Evolutionary conservation across 2,113 vertebrate species (phyloP), one percentile per base, ranked within the genome.

Genomic region (Toxotes chatareus): DNA sequence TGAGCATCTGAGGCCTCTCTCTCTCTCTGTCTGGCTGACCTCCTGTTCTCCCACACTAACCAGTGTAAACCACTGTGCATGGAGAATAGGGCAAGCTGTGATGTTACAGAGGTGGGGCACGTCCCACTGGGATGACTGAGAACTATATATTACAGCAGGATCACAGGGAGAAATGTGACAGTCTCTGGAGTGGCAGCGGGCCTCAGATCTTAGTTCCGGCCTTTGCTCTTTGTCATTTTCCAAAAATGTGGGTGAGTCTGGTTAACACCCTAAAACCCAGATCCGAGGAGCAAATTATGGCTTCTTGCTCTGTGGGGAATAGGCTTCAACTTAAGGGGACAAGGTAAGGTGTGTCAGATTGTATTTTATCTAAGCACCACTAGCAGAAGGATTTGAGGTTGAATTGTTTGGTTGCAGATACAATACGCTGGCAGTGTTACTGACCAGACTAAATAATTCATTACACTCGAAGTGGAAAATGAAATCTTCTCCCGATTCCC

Each of bases 171-270:
- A 86, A 83, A 88, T 88, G 82, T 74, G 60, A 76, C 17, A 51
- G 49, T 83, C 90, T 89, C 83, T 77, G 84, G 90, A 80, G 88
- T 5, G 46, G 74, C 66, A 68, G 64, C 38, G 66, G 66, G 76
- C 82, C 83, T 91, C 84, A 73, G 82, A 94, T 94, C 88, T 87
- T 62, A 74, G 80, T 93, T 91, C 92, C 80, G 87, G 89, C 77
- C 16, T 79, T 65, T 75, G 87, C 69, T 68, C 68, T 94, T 94
- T 94, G 92, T 96, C 94, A 94, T 92, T 90, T 88, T 85, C 84
- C 82, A 95, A 93, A 94, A 94, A 95, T 95, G 93, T 94, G 94
- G 93, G 94, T 93, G 94, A 94, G 93, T 89, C 92, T 89, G 89
- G 95, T 94, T 93, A 94, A 95, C 93, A 94, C 95, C 95, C 95